These are phyloP conservation scores for Zaprionus davidi DNA, from an alignment of 1,140 invertebrate species.

Conservation along the genomic window DNA sequence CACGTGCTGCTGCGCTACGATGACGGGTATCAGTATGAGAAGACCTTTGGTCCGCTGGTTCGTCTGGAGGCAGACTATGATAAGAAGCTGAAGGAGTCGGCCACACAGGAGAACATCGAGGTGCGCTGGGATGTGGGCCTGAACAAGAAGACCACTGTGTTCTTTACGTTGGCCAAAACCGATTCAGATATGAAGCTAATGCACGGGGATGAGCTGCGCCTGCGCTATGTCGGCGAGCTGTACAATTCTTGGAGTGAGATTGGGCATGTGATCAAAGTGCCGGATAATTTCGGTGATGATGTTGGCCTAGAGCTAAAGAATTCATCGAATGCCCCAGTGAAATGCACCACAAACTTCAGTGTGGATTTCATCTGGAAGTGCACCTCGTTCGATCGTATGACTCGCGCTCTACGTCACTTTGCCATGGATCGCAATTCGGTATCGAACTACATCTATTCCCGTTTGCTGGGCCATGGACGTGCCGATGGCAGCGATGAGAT, in stretches of 20 bases:
- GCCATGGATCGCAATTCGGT: conserved; percentile 98
- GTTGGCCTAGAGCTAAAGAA: conserved; percentile 98
- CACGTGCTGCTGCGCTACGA: conserved; percentile 97
- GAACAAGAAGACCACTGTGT: conserved; percentile 99
- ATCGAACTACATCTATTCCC: conserved; percentile 98
- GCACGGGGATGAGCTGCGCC: conserved; percentile 98
- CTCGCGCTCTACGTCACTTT: conserved; percentile 96
- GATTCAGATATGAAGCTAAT: conserved; percentile 99
- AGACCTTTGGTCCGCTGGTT: conserved; percentile 98
- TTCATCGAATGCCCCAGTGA: conserved; percentile 94
- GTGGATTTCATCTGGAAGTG: conserved; percentile 99
- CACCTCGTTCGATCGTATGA: conserved; percentile 99
- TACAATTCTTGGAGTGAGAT: conserved; percentile 97
- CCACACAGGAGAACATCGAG: conserved; percentile 99
- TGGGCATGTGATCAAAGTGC: conserved; percentile 99
- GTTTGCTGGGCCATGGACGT: conserved; percentile 95
- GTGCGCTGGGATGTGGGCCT: conserved; percentile 99
- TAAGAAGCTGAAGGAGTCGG: conserved; percentile 98
- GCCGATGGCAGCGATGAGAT: conserved; percentile 95
- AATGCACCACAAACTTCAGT: conserved; percentile 97
- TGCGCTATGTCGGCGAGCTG: conserved; percentile 96
- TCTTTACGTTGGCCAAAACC: conserved; percentile 98
- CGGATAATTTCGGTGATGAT: conserved; percentile 99
- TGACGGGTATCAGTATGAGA: conserved; percentile 99
- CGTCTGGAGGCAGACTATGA: conserved; percentile 99